These are phyloP conservation scores for Phragmatobia fuliginosa DNA, from an alignment of 2,888 invertebrate species.

Conservation along the genomic window DNA sequence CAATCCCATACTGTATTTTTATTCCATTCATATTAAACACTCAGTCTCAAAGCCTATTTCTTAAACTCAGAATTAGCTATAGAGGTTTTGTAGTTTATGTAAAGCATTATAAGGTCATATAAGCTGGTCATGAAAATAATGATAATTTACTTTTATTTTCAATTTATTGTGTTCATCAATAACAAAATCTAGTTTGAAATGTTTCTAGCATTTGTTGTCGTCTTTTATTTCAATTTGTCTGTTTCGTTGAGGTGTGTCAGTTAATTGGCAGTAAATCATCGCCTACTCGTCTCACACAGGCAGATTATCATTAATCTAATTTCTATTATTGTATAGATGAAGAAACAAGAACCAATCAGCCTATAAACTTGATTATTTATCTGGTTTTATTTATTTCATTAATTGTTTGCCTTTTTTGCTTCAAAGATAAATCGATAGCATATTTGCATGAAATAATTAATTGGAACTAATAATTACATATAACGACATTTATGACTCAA, in stretches of 20 bases:
- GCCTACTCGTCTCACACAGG: slow-evolving; percentile 51
- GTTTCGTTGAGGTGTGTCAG: slow-evolving; percentile 49
- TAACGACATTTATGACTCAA: neutral
- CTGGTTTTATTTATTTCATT: slow-evolving; percentile 3
- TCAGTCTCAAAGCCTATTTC: too few species aligned
- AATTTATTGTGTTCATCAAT: neutral
- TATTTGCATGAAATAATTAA: neutral
- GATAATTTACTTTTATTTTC: neutral
- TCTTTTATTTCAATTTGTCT: slow-evolving; percentile 50
- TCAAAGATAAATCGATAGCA: neutral
- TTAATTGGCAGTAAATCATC: slow-evolving; percentile 54
- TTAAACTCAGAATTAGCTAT: too few species aligned
- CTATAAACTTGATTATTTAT: slow-evolving; percentile 20
- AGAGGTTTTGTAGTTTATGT: neutral
- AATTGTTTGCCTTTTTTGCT: neutral
- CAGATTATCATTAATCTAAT: slow-evolving; percentile 40
- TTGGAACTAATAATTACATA: slow-evolving; percentile 1
- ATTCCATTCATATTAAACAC: too few species aligned
- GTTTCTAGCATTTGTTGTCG: slow-evolving; percentile 31
- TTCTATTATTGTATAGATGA: slow-evolving; percentile 26
- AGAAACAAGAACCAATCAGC: slow-evolving; percentile 22
- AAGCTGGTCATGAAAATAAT: neutral
- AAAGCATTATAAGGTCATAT: neutral
- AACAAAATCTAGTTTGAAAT: slow-evolving; percentile 8
- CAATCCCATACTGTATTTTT: too few species aligned